phyloP scores from a whole-genome alignment of 1,140 invertebrate genomes.

The Melitaea cinxia region DNA sequence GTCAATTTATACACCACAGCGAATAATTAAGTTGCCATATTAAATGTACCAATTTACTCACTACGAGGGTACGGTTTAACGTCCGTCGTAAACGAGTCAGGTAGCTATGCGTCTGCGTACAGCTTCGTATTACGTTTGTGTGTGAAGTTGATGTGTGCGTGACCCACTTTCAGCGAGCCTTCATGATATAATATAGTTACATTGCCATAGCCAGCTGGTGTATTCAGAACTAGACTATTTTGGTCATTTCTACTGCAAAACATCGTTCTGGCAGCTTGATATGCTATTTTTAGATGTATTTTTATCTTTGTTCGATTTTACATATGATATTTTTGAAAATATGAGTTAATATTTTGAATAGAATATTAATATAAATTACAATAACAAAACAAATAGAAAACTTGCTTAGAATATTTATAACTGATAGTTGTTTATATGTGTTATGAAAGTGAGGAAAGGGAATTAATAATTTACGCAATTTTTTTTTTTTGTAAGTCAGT shows the following conservation, averaged over 20 bases:
- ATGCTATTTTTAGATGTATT: background rate
- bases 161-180: constrained; percentile 46
- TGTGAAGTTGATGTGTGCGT: constrained; percentile 46
- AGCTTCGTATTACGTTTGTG: constrained; percentile 27
- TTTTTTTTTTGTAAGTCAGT: no score
- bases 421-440: no score
- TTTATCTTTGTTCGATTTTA: background rate
- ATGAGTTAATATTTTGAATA: no score
- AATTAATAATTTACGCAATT: no score
- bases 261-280: background rate
- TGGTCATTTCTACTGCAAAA: constrained; percentile 16
- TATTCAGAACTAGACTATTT: constrained; percentile 20
- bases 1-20: constrained; percentile 13
- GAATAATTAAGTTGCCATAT: constrained; percentile 19
- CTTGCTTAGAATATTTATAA: no score
- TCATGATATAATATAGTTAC: constrained; percentile 13
- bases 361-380: no score
- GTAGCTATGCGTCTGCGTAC: constrained; percentile 37
- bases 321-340: background rate
- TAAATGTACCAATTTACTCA: constrained; percentile 18
- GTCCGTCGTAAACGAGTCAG: constrained; percentile 24
- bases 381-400: no score
- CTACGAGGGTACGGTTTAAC: constrained; percentile 9
- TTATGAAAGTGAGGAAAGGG: no score
- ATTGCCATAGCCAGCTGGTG: constrained; percentile 19